Conservation (phyloP, 2,113 vertebrate genomes). For the Noturus placidus region DNA sequence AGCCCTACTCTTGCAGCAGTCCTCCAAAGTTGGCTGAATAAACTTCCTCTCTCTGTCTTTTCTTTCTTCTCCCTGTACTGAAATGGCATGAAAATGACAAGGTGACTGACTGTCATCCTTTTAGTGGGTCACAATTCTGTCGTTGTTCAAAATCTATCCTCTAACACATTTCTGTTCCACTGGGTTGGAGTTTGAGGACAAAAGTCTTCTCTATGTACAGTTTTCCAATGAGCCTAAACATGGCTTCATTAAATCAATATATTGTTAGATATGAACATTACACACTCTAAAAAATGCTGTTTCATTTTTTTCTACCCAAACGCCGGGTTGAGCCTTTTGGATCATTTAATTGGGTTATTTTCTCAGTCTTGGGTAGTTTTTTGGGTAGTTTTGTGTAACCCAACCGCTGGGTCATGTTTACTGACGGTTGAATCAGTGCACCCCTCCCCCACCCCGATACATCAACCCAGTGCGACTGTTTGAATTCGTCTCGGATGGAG, state of each 20-base stretch:
- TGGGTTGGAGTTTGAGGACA: conserved; percentile 60
- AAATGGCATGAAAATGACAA: conserved; percentile 15
- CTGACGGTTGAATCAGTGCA: no score
- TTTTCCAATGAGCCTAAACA: conserved; percentile 13
- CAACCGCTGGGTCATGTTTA: no score
- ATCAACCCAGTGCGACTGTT: no score
- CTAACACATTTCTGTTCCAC: conserved; percentile 65
- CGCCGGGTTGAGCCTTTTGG: no score
- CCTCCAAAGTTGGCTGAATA: conserved; percentile 63
- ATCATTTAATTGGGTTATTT: no score
- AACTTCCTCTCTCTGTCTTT: conserved; percentile 66
- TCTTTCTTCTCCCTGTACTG: conserved; percentile 34
- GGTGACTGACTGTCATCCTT: conserved; percentile 16
- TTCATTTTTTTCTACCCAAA: no score
- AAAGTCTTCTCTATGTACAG: conserved; percentile 53
- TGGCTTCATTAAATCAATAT: not conserved
- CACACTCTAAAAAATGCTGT: not conserved
- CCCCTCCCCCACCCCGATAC: no score
- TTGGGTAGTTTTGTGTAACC: no score
- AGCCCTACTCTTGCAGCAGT: conserved; percentile 63
- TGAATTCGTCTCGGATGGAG: no score
- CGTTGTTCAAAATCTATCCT: conserved; percentile 60
- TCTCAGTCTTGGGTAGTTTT: no score
- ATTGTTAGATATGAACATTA: not conserved
- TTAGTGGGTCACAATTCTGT: not conserved